Evolutionary conservation across 2,797 vertebrate species (phyloP), one percentile per base, ranked within the genome.

Genomic region (Catostomus latipinnis): DNA sequence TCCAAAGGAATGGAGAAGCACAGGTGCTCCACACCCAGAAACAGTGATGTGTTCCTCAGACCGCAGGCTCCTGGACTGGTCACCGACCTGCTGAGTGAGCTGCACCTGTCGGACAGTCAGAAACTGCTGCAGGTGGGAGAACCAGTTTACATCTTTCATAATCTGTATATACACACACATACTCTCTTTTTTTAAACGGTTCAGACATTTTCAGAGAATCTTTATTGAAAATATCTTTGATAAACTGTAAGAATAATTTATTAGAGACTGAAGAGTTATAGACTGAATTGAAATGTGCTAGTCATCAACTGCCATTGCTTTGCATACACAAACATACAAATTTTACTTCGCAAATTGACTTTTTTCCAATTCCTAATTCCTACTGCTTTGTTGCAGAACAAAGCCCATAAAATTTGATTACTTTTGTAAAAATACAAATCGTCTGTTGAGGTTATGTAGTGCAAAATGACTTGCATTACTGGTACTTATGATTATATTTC

Each of bases 91-190:
- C 92, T 96, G 81, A 96, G 93, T 62, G 95, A 96, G 87, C 92
- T 96, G 0, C 94, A 93, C 80, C 93, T 96, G 71, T 95, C 94
- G 0, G 95, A 96, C 90, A 94, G 93, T 74, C 94, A 94, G 88
- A 95, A 96, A 77, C 91, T 96, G 49, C 77, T 94, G 6, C 95
- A 96, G 95, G 95, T 96, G 88, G 34, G 84, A n/a, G 16, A 52
- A 67, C 12, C 45, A 14, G 49, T 65, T 71, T 8, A 63, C 34
- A 57, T 49, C 45, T 45, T 34, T 11, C 63, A n/a, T 66, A 1
- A 0, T 34, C 34, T 34, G 2, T 34, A 34, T 34, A 34, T 34
- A 34, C 34, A 34, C 4, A 34, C n/a, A 43, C 60, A 45, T 63
- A 46, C 43, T 8, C 11, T 9, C 14, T n/a, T 43, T 49, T 49